Base-by-base conservation (phyloP, 2,797 vertebrate species). In the Coranthus polyacanthus region DNA sequence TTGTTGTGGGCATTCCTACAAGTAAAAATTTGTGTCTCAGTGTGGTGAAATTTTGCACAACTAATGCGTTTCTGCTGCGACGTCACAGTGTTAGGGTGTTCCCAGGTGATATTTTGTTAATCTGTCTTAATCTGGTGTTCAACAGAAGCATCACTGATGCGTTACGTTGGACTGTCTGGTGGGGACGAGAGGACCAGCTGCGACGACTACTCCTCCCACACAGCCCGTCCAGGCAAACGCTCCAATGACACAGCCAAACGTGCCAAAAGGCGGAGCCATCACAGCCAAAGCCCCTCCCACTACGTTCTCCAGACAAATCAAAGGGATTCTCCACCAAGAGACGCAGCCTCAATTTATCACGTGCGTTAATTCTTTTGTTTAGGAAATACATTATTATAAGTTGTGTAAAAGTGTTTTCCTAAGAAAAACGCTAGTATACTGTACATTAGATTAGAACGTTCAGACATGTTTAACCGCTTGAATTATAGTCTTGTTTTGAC, bases 191-290 rank as follows among this genome's bases (percentile, higher is more conserved):
- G 97, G 87, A 93, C 93, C 68, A 76, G 85, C 78, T 90, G 94
- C 32, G 97, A 98, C 12, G 97, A 98, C 60, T 97, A 97, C 90
- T 93, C 96, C 89, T 95, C 95, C 78, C 96, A 98, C 78, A 93
- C 92, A 0, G 77, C 90, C 34, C 96, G 96, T 39, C 97, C 96
- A 0, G 96, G 96, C 8, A 98, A 97, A 79, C 95, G 96, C 32
- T 92, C 94, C 72, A 96, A 95, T 8, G 96, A 98, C 80, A 98
- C 97, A 13, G 95, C 96, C 49, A 98, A 96, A 69, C 95, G 97
- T 5, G 93, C 95, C 38, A 98, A 97, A 92, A 98, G 97, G 93
- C 97, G 97, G 59, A 95, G 95, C 64, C 97, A 99, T 78, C 98
- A 98, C 91, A 95, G 95, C 24, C 95, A 93, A 76, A 99, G 97